A percentile compares a stretch with the other conserved stretches of the same genome.
Conservation (phyloP, 2,888 invertebrate genomes). For the Apeira syringaria region DNA sequence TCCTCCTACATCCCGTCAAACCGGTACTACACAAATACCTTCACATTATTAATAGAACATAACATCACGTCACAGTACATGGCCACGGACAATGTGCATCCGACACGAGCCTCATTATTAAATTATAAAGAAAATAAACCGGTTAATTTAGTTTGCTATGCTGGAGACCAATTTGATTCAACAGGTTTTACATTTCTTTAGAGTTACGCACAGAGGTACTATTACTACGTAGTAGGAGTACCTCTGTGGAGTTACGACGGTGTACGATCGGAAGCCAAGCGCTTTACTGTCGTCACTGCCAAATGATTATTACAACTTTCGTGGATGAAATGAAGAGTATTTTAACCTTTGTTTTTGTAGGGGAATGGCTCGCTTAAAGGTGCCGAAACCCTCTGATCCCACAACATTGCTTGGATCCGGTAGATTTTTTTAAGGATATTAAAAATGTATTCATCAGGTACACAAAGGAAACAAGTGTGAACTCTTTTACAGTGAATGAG, state of each 20-base stretch:
- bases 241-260: no score
- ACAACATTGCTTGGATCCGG: no score
- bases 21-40: slow-evolving; percentile 17
- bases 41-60: slow-evolving; percentile 31
- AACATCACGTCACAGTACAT: slow-evolving; percentile 58
- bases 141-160: slow-evolving; percentile 40
- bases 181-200: not conserved
- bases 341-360: no score
- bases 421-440: no score
- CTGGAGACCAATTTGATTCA: not conserved
- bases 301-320: not conserved
- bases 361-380: no score
- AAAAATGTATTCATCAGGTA: no score
- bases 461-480: no score
- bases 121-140: slow-evolving; percentile 75
- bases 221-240: no score
- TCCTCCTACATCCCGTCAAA: slow-evolving; percentile 13
- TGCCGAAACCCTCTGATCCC: no score
- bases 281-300: not conserved
- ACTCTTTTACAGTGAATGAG: no score
- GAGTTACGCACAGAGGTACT: not conserved
- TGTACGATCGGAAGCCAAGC: not conserved
- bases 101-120: slow-evolving; percentile 72
- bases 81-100: slow-evolving; percentile 60
- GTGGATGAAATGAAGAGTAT: no score